phyloP scores from a whole-genome alignment of 2,888 invertebrate species.

The Diarsia mendica region DNA sequence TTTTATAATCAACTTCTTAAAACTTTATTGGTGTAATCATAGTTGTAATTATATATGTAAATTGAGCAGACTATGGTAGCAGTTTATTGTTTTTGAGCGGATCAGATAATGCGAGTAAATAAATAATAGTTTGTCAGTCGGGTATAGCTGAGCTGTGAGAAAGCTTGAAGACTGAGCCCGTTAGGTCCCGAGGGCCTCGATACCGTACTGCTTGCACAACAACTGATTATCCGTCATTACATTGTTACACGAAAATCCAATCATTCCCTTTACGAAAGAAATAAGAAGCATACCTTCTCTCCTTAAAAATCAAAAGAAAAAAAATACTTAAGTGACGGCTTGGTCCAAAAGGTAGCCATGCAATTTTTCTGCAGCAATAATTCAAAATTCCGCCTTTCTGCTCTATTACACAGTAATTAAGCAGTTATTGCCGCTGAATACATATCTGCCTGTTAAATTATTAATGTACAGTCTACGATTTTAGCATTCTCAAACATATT shows the following conservation, averaged over 20 bases:
- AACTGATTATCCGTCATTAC: constrained; percentile 68
- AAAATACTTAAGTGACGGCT: constrained; percentile 1
- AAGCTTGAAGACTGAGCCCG: constrained; percentile 57
- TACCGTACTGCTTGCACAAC: constrained; percentile 67
- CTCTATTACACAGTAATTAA: constrained; percentile 40
- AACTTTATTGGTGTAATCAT: constrained; percentile 47
- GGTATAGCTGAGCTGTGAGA: constrained; percentile 53
- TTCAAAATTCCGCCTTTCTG: constrained; percentile 36
- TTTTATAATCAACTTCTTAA: constrained; percentile 57
- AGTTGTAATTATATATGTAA: constrained; percentile 53
- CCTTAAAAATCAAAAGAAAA: constrained; percentile 41
- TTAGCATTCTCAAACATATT: constrained; percentile 24
- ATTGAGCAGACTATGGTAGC: constrained; percentile 21
- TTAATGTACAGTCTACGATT: constrained; percentile 20
- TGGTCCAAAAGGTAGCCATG: constrained; percentile 39
- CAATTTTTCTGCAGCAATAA: constrained; percentile 27
- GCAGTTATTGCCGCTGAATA: constrained; percentile 47
- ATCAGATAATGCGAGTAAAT: constrained; percentile 11
- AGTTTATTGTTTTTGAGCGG: constrained; percentile 26
- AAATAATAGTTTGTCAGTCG: constrained; percentile 51
- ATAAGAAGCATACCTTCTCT: constrained; percentile 24
- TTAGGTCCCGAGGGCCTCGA: constrained; percentile 67
- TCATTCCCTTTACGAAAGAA: constrained; percentile 53
- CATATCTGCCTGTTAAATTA: constrained; percentile 34
- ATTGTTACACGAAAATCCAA: constrained; percentile 65